A percentile compares a stretch with the other conserved stretches of the same genome.
These are phyloP conservation scores for Macaria liturata DNA, from an alignment of 2,888 invertebrate genomes.

Conservation along the genomic window DNA sequence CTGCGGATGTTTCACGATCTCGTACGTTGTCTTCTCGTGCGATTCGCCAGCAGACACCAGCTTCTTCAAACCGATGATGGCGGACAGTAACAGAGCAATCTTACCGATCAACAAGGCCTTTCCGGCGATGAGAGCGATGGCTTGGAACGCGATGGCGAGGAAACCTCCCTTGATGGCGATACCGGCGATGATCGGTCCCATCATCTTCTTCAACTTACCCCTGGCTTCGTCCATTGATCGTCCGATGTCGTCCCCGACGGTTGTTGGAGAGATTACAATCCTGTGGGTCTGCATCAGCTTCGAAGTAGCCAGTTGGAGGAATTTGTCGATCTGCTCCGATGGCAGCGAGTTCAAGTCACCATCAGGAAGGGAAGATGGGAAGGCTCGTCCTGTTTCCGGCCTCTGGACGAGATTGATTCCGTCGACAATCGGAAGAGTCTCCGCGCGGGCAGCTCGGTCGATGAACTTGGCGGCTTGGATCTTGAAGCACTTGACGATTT, in stretches of 20 bases:
- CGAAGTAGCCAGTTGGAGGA: conserved; percentile 80
- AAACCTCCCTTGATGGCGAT: conserved; percentile 88
- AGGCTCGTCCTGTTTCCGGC: conserved; percentile 68
- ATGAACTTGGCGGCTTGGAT: conserved; percentile 86
- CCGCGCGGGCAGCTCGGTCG: conserved; percentile 85
- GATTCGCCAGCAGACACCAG: conserved; percentile 86
- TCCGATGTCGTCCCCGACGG: conserved; percentile 70
- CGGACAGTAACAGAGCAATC: conserved; percentile 90
- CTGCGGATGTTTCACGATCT: conserved; percentile 94
- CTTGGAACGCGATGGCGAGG: conserved; percentile 89
- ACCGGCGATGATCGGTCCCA: conserved; percentile 86
- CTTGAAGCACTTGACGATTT: conserved; percentile 88
- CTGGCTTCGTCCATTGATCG: conserved; percentile 80
- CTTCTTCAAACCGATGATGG: conserved; percentile 91
- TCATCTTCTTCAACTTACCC: conserved; percentile 85
- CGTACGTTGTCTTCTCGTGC: conserved; percentile 91
- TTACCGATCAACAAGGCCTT: conserved; percentile 92
- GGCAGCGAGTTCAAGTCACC: conserved; percentile 84
- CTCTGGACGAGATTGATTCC: conserved; percentile 84
- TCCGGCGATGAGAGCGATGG: conserved; percentile 89
- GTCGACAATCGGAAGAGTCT: conserved; percentile 84
- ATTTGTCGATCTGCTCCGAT: conserved; percentile 83
- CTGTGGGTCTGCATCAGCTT: conserved; percentile 85
- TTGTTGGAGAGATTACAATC: conserved; percentile 76
- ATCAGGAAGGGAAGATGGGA: conserved; percentile 79